These are phyloP conservation scores for Florisuga fusca DNA, from an alignment of 2,797 vertebrate genomes.

Conservation along the genomic window DNA sequence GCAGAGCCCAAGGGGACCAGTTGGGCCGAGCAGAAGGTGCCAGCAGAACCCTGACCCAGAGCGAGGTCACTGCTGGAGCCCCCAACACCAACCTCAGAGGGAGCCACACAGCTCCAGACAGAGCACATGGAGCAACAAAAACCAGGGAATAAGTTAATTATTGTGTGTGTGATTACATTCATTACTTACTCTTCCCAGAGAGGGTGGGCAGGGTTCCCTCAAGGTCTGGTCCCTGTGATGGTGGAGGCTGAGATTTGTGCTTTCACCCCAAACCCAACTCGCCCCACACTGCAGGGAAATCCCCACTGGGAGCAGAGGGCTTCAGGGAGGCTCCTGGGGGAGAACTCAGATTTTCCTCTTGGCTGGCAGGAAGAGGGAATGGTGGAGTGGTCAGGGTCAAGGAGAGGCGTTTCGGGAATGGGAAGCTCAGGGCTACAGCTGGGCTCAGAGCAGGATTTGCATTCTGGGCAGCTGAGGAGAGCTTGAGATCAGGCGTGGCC, in stretches of 20 bases:
- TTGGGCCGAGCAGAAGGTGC: too few species aligned
- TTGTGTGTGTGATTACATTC: background rate
- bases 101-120: background rate
- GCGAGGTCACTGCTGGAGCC: background rate
- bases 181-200: background rate
- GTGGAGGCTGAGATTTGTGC: accelerated
- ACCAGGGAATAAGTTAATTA: too few species aligned
- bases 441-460: background rate
- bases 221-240: accelerated
- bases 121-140: background rate
- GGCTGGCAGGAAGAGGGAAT: accelerated
- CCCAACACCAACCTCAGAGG: background rate
- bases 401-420: accelerated
- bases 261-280: background rate
- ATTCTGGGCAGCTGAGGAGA: background rate
- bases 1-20: too few species aligned
- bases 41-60: too few species aligned
- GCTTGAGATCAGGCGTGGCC: background rate
- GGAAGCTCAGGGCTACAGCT: background rate
- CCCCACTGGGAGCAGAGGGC: accelerated
- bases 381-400: accelerated
- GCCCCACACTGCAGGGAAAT: too few species aligned
- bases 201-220: background rate
- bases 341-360: background rate
- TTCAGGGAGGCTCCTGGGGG: accelerated